Percentiles rank a stretch among this genome's conserved stretches.
Conservation (phyloP, 2,113 vertebrate species). For the Circaetus cinerascens region DNA sequence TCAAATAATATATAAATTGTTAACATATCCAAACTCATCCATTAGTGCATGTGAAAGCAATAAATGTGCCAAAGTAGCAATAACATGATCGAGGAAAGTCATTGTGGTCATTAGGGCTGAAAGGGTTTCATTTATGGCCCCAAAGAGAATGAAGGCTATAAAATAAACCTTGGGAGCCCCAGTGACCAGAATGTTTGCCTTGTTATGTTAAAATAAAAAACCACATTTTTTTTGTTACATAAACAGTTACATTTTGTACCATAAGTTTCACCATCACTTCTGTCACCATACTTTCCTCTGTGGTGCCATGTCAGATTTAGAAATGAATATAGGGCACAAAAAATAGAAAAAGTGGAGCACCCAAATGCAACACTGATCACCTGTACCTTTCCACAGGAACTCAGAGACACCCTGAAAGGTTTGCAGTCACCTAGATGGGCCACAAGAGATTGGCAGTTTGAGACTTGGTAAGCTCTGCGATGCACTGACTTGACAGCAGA, state of each 20-base stretch:
- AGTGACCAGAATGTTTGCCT: conserved; percentile 13
- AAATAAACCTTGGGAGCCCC: conserved; percentile 52
- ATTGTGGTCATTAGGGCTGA: conserved; percentile 83
- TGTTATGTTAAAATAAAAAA: conserved; percentile 31
- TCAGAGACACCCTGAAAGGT: neutral
- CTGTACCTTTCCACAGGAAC: neutral
- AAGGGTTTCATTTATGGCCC: conserved; percentile 81
- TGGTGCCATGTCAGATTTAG: neutral
- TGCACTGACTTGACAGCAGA: fast-evolving
- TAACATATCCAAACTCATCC: conserved; percentile 98
- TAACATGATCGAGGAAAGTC: conserved; percentile 83
- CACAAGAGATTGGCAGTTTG: neutral
- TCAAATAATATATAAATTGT: conserved; percentile 99
- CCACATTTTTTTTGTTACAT: neutral
- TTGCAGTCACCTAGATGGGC: neutral
- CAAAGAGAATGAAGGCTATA: conserved; percentile 72
- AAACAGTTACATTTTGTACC: neutral
- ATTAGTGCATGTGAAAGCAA: conserved; percentile 92
- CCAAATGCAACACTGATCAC: neutral
- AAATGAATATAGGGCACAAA: neutral
- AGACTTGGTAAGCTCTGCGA: neutral
- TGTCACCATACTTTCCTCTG: neutral
- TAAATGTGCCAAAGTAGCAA: conserved; percentile 90
- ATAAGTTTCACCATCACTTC: neutral
- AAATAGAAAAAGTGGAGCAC: fast-evolving